Conservation (phyloP, 2,888 invertebrate species). For the Augiades crinisus region DNA sequence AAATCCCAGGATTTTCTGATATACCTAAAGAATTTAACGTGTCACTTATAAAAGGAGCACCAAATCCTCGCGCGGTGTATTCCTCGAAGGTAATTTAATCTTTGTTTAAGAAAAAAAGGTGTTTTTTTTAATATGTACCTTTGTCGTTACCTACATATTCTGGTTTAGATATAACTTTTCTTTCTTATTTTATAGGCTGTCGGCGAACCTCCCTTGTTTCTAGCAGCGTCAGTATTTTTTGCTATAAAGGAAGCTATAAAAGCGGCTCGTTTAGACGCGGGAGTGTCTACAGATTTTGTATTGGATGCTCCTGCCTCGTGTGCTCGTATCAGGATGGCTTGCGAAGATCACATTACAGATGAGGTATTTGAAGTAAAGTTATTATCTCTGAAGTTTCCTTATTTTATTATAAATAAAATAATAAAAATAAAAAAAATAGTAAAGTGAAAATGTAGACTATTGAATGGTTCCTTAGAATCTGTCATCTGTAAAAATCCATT, state of each 20-base stretch:
- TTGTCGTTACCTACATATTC: no score
- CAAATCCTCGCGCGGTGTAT: constrained; percentile 91
- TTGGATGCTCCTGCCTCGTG: constrained; percentile 93
- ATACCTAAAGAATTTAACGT: constrained; percentile 93
- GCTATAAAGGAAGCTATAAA: constrained; percentile 94
- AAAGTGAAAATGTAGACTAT: no score
- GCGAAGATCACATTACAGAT: constrained; percentile 89
- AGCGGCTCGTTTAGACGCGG: constrained; percentile 87
- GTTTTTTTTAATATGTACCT: no score
- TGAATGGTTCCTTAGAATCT: no score
- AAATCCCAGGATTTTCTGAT: constrained; percentile 91
- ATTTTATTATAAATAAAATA: background rate
- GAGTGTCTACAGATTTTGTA: constrained; percentile 79
- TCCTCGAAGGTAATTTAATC: constrained; percentile 87
- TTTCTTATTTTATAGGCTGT: constrained; percentile 92
- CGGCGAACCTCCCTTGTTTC: constrained; percentile 96
- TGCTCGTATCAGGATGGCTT: constrained; percentile 93
- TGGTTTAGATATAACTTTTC: background rate
- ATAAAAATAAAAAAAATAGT: no score
- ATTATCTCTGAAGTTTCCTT: no score
- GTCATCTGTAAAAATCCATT: no score
- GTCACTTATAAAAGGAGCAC: constrained; percentile 88
- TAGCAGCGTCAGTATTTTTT: constrained; percentile 92
- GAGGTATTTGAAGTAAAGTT: no score
- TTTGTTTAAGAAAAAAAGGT: no score